Evolutionary conservation across 2,888 invertebrate genomes (phyloP).

Genomic region (Embidobia sp.): DNA sequence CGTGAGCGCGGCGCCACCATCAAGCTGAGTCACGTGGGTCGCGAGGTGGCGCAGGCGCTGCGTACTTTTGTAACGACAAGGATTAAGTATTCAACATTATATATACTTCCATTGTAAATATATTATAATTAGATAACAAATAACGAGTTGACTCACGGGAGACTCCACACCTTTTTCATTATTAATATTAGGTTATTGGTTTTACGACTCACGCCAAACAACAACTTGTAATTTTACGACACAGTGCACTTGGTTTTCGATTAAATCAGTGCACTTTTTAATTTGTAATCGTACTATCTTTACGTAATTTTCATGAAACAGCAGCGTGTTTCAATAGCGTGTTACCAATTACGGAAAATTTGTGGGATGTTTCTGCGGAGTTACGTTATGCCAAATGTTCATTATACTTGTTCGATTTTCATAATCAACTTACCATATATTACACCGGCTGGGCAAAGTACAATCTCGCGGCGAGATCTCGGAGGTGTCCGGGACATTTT

Average conservation of each 20-base stretch:
- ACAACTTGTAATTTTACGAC: no score
- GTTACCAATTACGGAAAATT: not conserved
- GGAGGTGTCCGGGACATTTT: not conserved
- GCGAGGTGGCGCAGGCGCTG: conserved; percentile 20
- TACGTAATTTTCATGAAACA: no score
- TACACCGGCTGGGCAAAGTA: conserved; percentile 1
- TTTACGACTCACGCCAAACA: no score
- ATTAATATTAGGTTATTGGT: no score
- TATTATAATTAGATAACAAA: conserved; percentile 53
- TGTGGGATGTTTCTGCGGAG: conserved; percentile 2
- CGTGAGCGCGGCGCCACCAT: conserved; percentile 1
- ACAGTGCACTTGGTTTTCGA: no score
- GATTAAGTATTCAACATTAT: conserved; percentile 43
- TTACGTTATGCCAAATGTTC: conserved; percentile 55
- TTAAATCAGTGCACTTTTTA: no score
- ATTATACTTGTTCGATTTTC: conserved; percentile 61
- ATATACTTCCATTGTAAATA: conserved; percentile 55
- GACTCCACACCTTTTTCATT: not conserved
- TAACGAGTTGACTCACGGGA: conserved; percentile 12
- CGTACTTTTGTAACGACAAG: conserved; percentile 54
- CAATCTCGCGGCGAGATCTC: not conserved
- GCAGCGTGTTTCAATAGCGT: no score
- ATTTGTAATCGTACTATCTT: no score
- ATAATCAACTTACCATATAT: conserved; percentile 45
- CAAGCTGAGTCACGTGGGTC: not conserved